These are phyloP conservation scores for Coranthus polyacanthus DNA, from an alignment of 2,797 vertebrate species.

Conservation along the genomic window DNA sequence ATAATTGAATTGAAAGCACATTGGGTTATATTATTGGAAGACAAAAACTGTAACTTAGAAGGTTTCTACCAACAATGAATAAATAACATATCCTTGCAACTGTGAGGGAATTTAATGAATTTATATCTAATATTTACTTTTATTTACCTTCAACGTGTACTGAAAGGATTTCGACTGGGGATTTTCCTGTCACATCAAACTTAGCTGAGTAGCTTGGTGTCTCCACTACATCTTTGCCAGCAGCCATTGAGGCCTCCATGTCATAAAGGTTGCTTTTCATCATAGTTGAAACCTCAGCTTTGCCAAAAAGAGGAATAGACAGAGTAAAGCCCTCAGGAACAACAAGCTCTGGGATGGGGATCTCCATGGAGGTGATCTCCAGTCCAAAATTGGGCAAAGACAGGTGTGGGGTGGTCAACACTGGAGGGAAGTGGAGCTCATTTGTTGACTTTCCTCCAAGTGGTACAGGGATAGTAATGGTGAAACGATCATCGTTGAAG, in stretches of 20 bases:
- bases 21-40: not conserved
- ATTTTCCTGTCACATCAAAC: slow-evolving; percentile 85
- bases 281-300: slow-evolving; percentile 86
- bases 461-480: slow-evolving; percentile 88
- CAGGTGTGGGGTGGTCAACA: slow-evolving; percentile 85
- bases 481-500: slow-evolving; percentile 86
- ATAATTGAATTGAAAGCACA: not conserved
- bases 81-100: not conserved
- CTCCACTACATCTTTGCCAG: slow-evolving; percentile 85
- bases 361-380: slow-evolving; percentile 81
- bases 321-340: slow-evolving; percentile 86
- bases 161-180: slow-evolving; percentile 88
- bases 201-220: slow-evolving; percentile 80
- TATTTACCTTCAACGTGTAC: slow-evolving; percentile 88
- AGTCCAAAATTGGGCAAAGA: slow-evolving; percentile 85
- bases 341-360: slow-evolving; percentile 86
- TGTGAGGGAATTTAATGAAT: not conserved
- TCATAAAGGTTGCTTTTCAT: slow-evolving; percentile 93
- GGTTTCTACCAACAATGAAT: not conserved
- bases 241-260: slow-evolving; percentile 85
- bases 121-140: not conserved
- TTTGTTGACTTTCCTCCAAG: slow-evolving; percentile 90
- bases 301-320: slow-evolving; percentile 86
- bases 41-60: slow-evolving; percentile 4
- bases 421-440: slow-evolving; percentile 84